These are phyloP conservation scores for Tenodera sinensis DNA, from an alignment of 2,888 invertebrate species.

Conservation along the genomic window DNA sequence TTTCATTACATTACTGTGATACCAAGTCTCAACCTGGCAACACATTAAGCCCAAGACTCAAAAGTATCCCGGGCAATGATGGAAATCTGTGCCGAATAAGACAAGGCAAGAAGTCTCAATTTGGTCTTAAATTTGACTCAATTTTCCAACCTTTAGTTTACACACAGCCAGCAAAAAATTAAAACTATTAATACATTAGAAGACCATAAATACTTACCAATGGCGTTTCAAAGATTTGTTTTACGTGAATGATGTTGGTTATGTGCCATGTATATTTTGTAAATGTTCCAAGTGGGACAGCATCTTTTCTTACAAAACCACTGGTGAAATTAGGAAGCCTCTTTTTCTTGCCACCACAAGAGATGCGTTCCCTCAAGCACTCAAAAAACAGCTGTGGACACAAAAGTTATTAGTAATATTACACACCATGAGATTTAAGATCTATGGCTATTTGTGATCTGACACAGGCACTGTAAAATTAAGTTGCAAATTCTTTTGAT, in stretches of 20 bases:
- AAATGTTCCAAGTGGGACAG: slow-evolving; percentile 61
- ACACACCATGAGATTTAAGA: too few relatives aligned
- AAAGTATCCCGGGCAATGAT: too few relatives aligned
- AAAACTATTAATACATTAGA: neutral
- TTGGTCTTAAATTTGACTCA: too few relatives aligned
- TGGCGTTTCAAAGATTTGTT: slow-evolving; percentile 68
- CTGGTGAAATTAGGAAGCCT: slow-evolving; percentile 62
- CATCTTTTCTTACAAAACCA: slow-evolving; percentile 55
- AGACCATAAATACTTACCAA: slow-evolving; percentile 44
- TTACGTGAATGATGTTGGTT: slow-evolving; percentile 64
- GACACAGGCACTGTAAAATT: slow-evolving; percentile 21
- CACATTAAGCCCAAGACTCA: too few relatives aligned
- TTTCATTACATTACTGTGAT: too few relatives aligned
- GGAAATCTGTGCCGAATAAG: too few relatives aligned
- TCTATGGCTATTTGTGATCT: too few relatives aligned
- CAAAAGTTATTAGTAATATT: neutral
- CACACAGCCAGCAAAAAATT: too few relatives aligned
- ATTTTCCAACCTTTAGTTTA: too few relatives aligned
- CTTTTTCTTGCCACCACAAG: slow-evolving; percentile 58
- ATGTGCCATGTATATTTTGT: slow-evolving; percentile 71
- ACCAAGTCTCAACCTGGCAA: too few relatives aligned
- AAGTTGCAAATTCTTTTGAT: slow-evolving; percentile 31
- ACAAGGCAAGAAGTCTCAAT: too few relatives aligned
- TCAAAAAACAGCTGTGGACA: slow-evolving; percentile 61
- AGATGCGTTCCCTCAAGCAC: slow-evolving; percentile 67